These are phyloP conservation scores for Enhydra lutris DNA, from an alignment of 2,113 vertebrate genomes.

Conservation along the genomic window DNA sequence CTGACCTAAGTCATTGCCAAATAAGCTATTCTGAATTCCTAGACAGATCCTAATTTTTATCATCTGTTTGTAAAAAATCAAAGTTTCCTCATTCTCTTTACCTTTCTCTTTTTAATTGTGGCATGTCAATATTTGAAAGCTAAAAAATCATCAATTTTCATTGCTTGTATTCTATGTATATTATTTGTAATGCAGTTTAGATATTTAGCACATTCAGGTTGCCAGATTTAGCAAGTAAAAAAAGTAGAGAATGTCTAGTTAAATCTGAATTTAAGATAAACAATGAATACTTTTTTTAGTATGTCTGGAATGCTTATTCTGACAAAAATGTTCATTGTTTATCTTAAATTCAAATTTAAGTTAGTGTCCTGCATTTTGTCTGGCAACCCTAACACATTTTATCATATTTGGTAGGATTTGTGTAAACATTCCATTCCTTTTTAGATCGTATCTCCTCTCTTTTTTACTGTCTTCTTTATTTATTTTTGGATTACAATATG, in stretches of 20 bases:
- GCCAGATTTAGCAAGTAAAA: background rate
- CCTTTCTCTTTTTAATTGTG: background rate
- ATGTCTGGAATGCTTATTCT: background rate
- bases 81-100: background rate
- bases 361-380: background rate
- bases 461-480: background rate
- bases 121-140: background rate
- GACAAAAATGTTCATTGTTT: background rate
- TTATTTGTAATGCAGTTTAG: slow-evolving; percentile 13
- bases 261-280: slow-evolving; percentile 12
- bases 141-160: background rate
- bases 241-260: background rate
- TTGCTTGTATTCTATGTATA: background rate
- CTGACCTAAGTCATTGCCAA: background rate
- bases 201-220: background rate
- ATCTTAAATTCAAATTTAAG: background rate
- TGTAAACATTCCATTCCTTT: background rate
- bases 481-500: background rate
- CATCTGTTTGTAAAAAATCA: background rate
- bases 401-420: background rate
- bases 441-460: background rate
- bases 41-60: background rate
- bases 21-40: background rate
- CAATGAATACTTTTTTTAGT: background rate
- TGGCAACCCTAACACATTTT: background rate